These are phyloP conservation scores for Sturnira hondurensis DNA, from an alignment of 2,113 vertebrate species.

Conservation along the genomic window DNA sequence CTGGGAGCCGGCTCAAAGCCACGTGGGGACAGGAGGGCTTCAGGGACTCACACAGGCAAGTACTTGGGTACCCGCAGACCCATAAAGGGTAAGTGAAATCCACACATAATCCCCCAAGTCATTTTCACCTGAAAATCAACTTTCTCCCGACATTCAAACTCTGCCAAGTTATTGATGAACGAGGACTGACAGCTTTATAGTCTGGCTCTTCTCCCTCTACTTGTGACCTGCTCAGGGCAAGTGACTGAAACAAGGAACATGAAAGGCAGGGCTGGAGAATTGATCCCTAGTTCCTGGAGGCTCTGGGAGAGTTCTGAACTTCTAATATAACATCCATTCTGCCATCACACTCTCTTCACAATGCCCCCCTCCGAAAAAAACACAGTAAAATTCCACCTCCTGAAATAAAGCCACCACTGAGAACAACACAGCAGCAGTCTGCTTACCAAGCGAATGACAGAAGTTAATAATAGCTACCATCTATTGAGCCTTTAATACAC, in stretches of 20 bases:
- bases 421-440: background rate
- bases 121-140: background rate
- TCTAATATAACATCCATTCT: background rate
- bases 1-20: background rate
- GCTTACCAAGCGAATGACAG: background rate
- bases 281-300: background rate
- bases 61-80: background rate
- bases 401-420: background rate
- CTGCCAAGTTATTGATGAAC: background rate
- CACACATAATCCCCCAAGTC: background rate
- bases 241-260: background rate
- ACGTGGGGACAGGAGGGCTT: fast-evolving
- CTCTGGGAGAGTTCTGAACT: background rate
- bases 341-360: background rate
- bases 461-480: background rate
- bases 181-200: background rate
- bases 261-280: background rate
- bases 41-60: background rate
- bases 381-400: background rate
- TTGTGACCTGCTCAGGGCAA: background rate
- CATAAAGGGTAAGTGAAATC: background rate
- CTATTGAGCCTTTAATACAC: background rate
- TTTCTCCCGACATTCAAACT: conserved; percentile 9
- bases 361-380: background rate
- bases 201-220: background rate